Base-by-base conservation (phyloP, 1,140 invertebrate species). In the Drosophila chauvacae region DNA sequence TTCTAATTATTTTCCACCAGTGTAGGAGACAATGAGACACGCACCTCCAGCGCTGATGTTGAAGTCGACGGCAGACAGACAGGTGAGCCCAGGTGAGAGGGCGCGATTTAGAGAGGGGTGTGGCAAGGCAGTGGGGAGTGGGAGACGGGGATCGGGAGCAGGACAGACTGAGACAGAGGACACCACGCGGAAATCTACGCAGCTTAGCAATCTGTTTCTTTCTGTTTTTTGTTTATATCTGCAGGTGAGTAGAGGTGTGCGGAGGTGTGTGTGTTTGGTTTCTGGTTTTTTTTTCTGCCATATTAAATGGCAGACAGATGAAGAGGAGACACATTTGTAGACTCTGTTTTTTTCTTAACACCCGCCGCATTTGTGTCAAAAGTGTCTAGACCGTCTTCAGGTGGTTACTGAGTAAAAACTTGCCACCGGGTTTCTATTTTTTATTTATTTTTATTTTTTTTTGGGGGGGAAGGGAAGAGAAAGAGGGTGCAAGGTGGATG, bases 311-410 rank as follows among this genome's bases (percentile, higher is more conserved):
- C 73, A 85, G 77, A 85, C 77, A 85, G 62, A 77, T 62, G 63
- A 69, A 68, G 72, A 74, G 57, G 35, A 74, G 75, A 62, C 58
- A 62, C 58, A 71, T 72, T 73, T 51, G 69, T 69, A 68, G 66
- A 85, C 81, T 80, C 18, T 42, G 16, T 44, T 44, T 47, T 45
- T 76, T 81, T 81, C 76, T 72, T 71, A 63, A 65, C 80, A 72
- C 64, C 74, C 48, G 62, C 56, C 80, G 84, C 84, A 84, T 90
- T 88, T 88, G 84, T 88, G 85, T 90, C 84, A 88, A 81, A 88
- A 90, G 85, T 81, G 84, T 90, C 84, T 90, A 88, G 84, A 88
- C 84, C 81, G 66, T 61, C 53, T 77, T 65, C 68, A 72, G 69
- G 69, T 72, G 69, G 53, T 72, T 59, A 71, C 66, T 26, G 66